Percentiles rank a stretch among this genome's conserved stretches.
Evolutionary conservation across 2,113 vertebrate genomes (phyloP).

Genomic region (Campylorhamphus procurvoides): DNA sequence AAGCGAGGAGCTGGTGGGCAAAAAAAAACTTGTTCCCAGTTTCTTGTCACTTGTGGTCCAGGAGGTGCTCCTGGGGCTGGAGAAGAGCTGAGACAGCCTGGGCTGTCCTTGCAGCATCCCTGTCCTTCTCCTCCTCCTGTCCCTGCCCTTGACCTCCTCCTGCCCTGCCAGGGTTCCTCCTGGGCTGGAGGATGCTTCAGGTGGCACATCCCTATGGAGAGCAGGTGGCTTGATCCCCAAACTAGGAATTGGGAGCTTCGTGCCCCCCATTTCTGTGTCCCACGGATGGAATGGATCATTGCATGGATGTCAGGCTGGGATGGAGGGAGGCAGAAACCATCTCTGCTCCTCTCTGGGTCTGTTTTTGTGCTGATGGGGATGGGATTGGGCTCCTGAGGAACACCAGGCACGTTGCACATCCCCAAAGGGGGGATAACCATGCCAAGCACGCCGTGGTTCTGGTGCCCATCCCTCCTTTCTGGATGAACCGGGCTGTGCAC

Average conservation of each 20-base stretch:
- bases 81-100: background rate
- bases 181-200: rapidly evolving
- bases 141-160: background rate
- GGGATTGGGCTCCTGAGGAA: background rate
- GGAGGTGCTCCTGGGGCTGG: background rate
- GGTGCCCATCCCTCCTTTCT: background rate
- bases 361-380: background rate
- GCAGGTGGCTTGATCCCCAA: no score
- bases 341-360: background rate
- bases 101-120: background rate
- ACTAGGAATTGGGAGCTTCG: background rate
- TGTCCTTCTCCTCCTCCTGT: background rate
- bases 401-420: rapidly evolving
- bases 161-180: background rate
- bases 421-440: background rate
- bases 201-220: rapidly evolving
- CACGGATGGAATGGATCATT: background rate
- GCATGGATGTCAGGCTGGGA: background rate
- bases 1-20: background rate
- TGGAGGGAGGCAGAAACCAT: background rate
- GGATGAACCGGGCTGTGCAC: slow-evolving; percentile 33
- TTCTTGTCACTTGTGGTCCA: rapidly evolving
- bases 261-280: background rate
- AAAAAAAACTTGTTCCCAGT: background rate
- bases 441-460: rapidly evolving